These are phyloP conservation scores for Noctua pronuba DNA, from an alignment of 2,888 invertebrate genomes.

Conservation along the genomic window DNA sequence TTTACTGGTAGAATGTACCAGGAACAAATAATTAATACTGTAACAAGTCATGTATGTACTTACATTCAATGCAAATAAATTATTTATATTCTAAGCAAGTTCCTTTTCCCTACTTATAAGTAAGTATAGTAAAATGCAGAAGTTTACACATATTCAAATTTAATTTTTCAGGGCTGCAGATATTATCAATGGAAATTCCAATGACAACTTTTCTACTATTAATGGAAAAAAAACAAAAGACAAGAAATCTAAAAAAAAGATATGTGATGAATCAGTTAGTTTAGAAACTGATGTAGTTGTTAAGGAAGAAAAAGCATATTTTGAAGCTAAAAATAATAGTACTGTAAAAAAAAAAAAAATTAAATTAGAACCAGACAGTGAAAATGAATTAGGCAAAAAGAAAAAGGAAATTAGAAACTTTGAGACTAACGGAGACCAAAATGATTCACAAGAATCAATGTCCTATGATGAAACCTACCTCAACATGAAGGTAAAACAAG, in stretches of 20 bases:
- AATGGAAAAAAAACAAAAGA: slow-evolving; percentile 65
- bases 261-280: slow-evolving; percentile 10
- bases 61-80: too few species aligned
- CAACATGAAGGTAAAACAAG: slow-evolving; percentile 76
- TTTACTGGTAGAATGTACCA: too few species aligned
- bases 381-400: slow-evolving; percentile 67
- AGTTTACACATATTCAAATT: background rate
- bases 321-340: slow-evolving; percentile 31
- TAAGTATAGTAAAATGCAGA: background rate
- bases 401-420: slow-evolving; percentile 59
- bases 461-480: slow-evolving; percentile 72
- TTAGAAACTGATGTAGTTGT: slow-evolving; percentile 13
- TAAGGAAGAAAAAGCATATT: slow-evolving; percentile 58
- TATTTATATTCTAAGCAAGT: too few species aligned
- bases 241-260: slow-evolving; percentile 52
- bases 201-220: slow-evolving; percentile 52
- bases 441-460: slow-evolving; percentile 39
- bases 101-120: background rate
- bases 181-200: slow-evolving; percentile 21
- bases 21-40: too few species aligned
- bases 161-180: slow-evolving; percentile 57
- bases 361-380: slow-evolving; percentile 77
- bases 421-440: slow-evolving; percentile 49
- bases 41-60: too few species aligned
- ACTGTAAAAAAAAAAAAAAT: slow-evolving; percentile 65